These are phyloP conservation scores for Colostygia pectinataria DNA, from an alignment of 2,888 invertebrate species.

Conservation along the genomic window DNA sequence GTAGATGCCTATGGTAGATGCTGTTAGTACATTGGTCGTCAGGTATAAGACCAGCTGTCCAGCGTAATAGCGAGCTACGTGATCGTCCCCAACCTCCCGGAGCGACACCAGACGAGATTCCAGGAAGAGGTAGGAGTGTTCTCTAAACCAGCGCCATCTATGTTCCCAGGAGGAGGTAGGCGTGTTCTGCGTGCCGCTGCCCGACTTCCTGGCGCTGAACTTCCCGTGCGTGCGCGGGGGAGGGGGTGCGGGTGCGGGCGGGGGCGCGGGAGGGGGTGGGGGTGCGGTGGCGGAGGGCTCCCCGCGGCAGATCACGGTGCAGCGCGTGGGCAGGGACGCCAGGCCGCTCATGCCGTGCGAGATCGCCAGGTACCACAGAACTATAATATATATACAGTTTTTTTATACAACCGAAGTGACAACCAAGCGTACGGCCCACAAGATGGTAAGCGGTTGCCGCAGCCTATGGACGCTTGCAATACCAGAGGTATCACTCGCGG, in stretches of 20 bases:
- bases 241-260: too few species aligned
- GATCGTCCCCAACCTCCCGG: slow-evolving; percentile 67
- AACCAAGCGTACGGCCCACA: too few species aligned
- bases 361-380: slow-evolving; percentile 57
- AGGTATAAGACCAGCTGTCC: slow-evolving; percentile 82
- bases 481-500: too few species aligned
- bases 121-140: slow-evolving; percentile 75
- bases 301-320: slow-evolving; percentile 80
- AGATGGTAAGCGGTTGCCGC: too few species aligned
- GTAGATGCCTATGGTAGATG: too few species aligned
- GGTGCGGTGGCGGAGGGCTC: slow-evolving; percentile 38
- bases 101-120: too few species aligned
- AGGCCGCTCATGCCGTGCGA: slow-evolving; percentile 78
- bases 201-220: slow-evolving; percentile 67
- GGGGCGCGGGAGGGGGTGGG: slow-evolving; percentile 45
- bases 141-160: slow-evolving; percentile 32
- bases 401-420: too few species aligned
- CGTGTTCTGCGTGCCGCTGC: slow-evolving; percentile 70
- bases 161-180: slow-evolving; percentile 69
- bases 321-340: slow-evolving; percentile 82
- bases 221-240: slow-evolving; percentile 53
- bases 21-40: too few species aligned
- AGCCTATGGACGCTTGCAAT: too few species aligned
- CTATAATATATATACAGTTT: too few species aligned
- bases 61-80: slow-evolving; percentile 82